A percentile compares a stretch with the other conserved stretches of the same genome.
These are phyloP conservation scores for Montifringilla adamsi DNA, from an alignment of 2,113 vertebrate genomes.

Conservation along the genomic window DNA sequence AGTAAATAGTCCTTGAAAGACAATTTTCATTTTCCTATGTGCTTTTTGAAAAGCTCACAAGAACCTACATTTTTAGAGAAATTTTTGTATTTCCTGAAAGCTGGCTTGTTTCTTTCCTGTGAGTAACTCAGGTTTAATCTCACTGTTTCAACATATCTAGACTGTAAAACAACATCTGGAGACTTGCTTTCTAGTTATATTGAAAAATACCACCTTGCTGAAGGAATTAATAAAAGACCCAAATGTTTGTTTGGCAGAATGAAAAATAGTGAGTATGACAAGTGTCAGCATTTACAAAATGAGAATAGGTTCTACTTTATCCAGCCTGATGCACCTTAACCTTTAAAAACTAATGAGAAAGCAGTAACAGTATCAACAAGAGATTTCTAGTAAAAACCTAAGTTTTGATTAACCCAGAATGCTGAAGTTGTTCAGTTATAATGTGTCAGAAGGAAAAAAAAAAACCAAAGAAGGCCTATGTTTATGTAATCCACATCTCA, in stretches of 20 bases:
- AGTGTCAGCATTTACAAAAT: neutral
- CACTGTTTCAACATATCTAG: neutral
- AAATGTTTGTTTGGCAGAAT: neutral
- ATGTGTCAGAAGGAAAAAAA: neutral
- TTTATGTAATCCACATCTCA: neutral
- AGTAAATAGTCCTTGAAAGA: neutral
- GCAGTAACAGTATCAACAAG: neutral
- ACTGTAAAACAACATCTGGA: neutral
- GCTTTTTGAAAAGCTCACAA: neutral
- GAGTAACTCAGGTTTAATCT: neutral
- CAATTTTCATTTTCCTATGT: neutral
- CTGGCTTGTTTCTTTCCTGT: neutral
- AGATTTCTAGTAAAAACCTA: neutral
- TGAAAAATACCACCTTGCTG: neutral
- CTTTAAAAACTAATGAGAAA: neutral
- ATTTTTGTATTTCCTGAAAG: neutral
- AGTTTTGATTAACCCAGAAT: neutral
- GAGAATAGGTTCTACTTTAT: neutral
- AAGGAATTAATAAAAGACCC: neutral
- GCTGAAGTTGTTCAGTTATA: neutral
- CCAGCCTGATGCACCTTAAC: neutral
- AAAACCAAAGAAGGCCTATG: accelerated
- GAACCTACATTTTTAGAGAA: neutral
- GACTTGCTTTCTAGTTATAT: neutral
- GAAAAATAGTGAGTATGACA: neutral